A percentile compares a stretch with the other conserved stretches of the same genome.
These are phyloP conservation scores for Helicolenus hilgendorfi DNA, from an alignment of 2,797 vertebrate species.

Conservation along the genomic window DNA sequence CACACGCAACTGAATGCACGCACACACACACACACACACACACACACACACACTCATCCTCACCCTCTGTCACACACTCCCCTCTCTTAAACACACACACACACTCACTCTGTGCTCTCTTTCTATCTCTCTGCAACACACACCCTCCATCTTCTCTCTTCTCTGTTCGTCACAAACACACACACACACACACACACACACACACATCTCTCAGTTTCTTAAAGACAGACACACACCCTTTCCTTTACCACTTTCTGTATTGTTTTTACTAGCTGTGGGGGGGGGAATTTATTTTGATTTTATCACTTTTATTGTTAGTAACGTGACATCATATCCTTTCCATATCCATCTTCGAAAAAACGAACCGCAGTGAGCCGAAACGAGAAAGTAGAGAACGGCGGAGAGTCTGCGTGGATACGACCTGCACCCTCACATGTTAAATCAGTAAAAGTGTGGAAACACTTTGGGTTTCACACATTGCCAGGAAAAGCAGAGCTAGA, in stretches of 20 bases:
- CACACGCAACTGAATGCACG: constrained; percentile 42
- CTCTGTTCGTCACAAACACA: constrained; percentile 64
- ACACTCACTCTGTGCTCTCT: constrained; percentile 50
- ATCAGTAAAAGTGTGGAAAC: too few species aligned
- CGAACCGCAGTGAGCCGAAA: too few species aligned
- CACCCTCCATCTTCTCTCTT: constrained; percentile 68
- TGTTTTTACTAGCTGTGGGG: constrained; percentile 1
- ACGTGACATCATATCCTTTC: too few species aligned
- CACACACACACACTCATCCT: constrained; percentile 35
- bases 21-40: constrained; percentile 30
- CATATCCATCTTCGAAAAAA: too few species aligned
- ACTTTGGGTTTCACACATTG: too few species aligned
- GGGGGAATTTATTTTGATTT: too few species aligned
- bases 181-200: constrained; percentile 60
- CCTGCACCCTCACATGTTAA: too few species aligned
- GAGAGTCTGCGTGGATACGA: too few species aligned
- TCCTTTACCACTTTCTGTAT: constrained; percentile 51
- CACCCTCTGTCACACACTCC: constrained; percentile 72
- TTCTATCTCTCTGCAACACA: constrained; percentile 64
- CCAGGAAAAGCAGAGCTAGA: too few species aligned
- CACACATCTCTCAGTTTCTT: constrained; percentile 67
- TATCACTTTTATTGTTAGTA: too few species aligned
- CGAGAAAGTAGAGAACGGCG: too few species aligned
- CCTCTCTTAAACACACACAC: constrained; percentile 72
- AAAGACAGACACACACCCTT: constrained; percentile 77